Evolutionary conservation across 2,888 invertebrate species (phyloP), one percentile per base, ranked within the genome.

Genomic region (Frankliniella fusca): DNA sequence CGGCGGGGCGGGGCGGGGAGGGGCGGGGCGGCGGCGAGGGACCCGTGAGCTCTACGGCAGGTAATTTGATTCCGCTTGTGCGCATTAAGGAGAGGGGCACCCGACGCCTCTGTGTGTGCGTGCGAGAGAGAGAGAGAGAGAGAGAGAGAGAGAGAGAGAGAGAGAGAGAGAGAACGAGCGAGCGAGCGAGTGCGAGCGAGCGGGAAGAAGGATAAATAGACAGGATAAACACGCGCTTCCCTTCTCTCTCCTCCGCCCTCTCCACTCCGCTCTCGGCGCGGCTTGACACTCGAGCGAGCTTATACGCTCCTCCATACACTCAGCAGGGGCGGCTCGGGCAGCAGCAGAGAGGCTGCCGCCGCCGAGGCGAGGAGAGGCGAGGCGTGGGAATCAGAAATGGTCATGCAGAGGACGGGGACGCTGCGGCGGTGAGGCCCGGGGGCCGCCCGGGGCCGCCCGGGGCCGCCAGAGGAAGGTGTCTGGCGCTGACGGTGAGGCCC

Each of bases 151-250:
- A 54, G 15, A 54, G 54, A 54, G 15, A 65, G 65, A 65, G 65
- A 65, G 65, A 65, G 65, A 65, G 65, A 65, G 65, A 65, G 65
- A 65, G 65, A n/a, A 48, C 80, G 18, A 28, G 81, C 27, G 48
- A 54, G 81, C 10, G 79, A 48, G 38, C 81, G 48, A n/a, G 80
- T 82, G 61, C 38, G 27, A 84, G 20, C 82, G 81, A 79, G 80
- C 12, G 20, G 76, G 80, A 20, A 23, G 27, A 23, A 70, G 70
- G 70, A 23, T 70, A 70, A 70, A 70, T 70, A 23, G 70, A 23
- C 70, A 23, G 70, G 70, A 70, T 70, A 70, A 70, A 70, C 70
- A 70, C 70, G n/a, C 23, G 9, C 70, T 11, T 18, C 61, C 61
- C 61, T n/a, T n/a, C 61, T 15, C 15, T 54, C 10, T 15, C 15